Evolutionary conservation across 1,140 invertebrate species (phyloP).

Genomic region (Ceratosolen solmsi): DNA sequence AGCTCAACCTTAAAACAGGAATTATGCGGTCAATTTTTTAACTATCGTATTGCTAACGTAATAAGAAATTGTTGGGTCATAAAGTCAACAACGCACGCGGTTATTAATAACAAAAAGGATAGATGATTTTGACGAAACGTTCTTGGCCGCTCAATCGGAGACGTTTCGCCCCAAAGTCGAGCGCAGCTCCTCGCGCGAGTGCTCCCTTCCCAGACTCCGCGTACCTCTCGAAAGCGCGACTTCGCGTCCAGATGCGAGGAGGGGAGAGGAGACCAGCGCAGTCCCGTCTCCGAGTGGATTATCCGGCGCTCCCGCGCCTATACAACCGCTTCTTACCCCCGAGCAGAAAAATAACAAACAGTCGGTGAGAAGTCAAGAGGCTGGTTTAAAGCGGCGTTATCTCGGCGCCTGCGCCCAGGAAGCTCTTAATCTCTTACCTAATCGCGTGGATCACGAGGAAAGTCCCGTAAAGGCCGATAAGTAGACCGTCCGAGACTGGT

Average conservation of each 20-base stretch:
- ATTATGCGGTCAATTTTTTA: too few relatives aligned
- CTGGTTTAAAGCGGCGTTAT: neutral
- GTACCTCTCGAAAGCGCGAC: neutral
- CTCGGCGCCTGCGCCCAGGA: neutral
- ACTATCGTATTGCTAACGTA: neutral
- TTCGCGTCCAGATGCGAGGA: neutral
- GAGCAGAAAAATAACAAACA: conserved; percentile 31
- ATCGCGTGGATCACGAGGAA: neutral
- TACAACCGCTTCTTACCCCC: neutral
- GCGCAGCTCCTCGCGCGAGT: too few relatives aligned
- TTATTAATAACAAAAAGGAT: neutral
- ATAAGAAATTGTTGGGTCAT: neutral
- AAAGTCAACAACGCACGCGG: neutral
- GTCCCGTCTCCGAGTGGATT: neutral
- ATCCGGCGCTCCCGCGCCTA: neutral
- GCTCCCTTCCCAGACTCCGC: neutral
- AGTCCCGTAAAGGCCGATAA: conserved; percentile 1
- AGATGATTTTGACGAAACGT: neutral
- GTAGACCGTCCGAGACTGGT: neutral
- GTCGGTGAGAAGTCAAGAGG: conserved; percentile 23
- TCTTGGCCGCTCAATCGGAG: neutral
- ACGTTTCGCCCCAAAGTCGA: neutral
- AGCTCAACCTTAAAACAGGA: too few relatives aligned
- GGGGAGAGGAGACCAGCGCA: too few relatives aligned
- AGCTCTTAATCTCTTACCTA: conserved; percentile 6